phyloP scores from a whole-genome alignment of 2,797 vertebrate species.

The Geotrypetes seraphini region DNA sequence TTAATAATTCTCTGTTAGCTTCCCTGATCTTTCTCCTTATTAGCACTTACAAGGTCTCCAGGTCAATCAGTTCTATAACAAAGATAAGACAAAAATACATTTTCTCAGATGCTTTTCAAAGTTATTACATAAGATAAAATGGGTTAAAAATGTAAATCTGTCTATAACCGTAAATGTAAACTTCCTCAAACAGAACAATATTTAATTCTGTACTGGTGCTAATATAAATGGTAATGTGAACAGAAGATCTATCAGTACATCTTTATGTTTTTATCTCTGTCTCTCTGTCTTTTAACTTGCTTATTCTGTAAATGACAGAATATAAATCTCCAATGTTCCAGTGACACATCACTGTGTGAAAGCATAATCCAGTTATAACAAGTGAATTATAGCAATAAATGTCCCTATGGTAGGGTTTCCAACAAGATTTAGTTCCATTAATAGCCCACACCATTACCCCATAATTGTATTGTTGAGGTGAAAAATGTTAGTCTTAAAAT shows the following conservation, averaged over 20 bases:
- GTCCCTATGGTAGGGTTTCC: conserved; percentile 4
- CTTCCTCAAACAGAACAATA: neutral
- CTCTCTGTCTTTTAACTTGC: conserved; percentile 1
- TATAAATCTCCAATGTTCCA: conserved; percentile 10
- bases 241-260: neutral
- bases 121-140: no score
- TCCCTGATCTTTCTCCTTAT: no score
- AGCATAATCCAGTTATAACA: conserved; percentile 10
- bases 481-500: conserved; percentile 13
- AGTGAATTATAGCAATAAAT: conserved; percentile 6
- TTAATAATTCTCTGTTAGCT: no score
- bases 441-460: conserved; percentile 10
- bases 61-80: no score
- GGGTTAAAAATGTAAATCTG: no score
- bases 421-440: conserved; percentile 7
- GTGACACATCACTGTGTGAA: conserved; percentile 5
- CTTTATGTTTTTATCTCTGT: neutral
- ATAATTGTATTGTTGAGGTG: conserved; percentile 1
- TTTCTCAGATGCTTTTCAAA: no score
- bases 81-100: no score
- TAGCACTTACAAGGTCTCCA: no score
- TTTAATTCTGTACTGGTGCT: no score
- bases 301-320: conserved; percentile 7
- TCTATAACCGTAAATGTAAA: neutral
- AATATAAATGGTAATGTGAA: conserved; percentile 2